Conservation (phyloP, 2,797 vertebrate species). For the Danio kyathit region DNA sequence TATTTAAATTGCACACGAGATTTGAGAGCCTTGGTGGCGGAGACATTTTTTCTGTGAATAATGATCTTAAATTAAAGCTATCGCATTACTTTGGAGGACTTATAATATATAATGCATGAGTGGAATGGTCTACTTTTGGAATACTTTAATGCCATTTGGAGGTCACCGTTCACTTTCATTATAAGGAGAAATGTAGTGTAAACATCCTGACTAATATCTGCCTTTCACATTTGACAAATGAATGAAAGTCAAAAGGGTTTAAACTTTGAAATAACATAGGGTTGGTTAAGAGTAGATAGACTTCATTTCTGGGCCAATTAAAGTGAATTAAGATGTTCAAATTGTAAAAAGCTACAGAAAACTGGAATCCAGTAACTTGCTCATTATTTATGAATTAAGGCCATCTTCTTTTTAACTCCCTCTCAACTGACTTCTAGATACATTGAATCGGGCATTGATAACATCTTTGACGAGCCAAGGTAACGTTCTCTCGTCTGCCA, state of each 20-base stretch:
- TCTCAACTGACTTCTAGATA: slow-evolving; percentile 49
- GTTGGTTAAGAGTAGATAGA: neutral
- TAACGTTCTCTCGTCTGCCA: slow-evolving; percentile 55
- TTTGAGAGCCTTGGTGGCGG: neutral
- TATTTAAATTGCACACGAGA: slow-evolving; percentile 2
- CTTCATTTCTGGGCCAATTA: neutral
- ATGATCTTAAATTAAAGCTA: neutral
- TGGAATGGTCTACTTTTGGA: neutral
- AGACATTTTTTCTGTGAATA: neutral
- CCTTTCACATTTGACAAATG: neutral
- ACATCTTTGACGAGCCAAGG: slow-evolving; percentile 61
- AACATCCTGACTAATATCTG: neutral
- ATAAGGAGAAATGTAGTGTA: neutral
- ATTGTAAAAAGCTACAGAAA: neutral
- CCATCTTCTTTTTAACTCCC: slow-evolving; percentile 28
- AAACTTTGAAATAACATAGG: neutral
- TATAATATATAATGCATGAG: neutral
- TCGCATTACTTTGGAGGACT: neutral
- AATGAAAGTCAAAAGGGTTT: neutral
- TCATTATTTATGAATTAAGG: slow-evolving; percentile 1
- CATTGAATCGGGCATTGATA: slow-evolving; percentile 62
- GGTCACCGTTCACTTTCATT: neutral
- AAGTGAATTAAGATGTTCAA: neutral
- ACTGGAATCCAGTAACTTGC: neutral
- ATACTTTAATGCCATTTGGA: neutral